Percentiles rank a stretch among this genome's conserved stretches.
These are phyloP conservation scores for Epistrophe eligans DNA, from an alignment of 2,888 invertebrate species.

Conservation along the genomic window DNA sequence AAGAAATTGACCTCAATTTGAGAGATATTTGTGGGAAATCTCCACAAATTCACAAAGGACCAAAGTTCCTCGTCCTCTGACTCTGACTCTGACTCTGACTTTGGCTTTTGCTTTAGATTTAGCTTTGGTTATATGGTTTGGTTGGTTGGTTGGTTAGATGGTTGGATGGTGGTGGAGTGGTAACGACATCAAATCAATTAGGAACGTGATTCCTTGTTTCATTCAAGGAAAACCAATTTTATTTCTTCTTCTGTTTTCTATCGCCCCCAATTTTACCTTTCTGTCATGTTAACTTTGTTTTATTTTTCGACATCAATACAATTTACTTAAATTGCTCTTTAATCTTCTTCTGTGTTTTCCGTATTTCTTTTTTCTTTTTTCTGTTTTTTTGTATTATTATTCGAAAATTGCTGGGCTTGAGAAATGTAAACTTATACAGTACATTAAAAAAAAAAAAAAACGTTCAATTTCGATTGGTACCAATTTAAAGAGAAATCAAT, in stretches of 20 bases:
- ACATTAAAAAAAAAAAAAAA: no score
- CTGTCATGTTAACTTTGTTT: slow-evolving; percentile 65
- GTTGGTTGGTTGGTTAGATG: not conserved
- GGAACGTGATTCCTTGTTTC: slow-evolving; percentile 64
- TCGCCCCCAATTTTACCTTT: slow-evolving; percentile 65
- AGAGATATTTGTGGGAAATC: slow-evolving; percentile 71
- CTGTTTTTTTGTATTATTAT: not conserved
- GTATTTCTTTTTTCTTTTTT: no score
- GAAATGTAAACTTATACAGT: not conserved
- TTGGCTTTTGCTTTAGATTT: slow-evolving; percentile 2
- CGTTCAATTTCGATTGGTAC: no score
- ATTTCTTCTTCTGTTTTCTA: slow-evolving; percentile 49
- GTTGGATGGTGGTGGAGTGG: slow-evolving; percentile 35
- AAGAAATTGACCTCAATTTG: slow-evolving; percentile 70
- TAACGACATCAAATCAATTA: slow-evolving; percentile 74
- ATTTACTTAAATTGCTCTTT: slow-evolving; percentile 67
- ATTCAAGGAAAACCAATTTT: slow-evolving; percentile 64
- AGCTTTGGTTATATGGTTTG: not conserved
- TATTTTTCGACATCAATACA: slow-evolving; percentile 65
- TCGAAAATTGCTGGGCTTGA: not conserved
- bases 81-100: not conserved
- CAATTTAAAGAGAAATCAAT: no score
- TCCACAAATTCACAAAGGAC: slow-evolving; percentile 70
- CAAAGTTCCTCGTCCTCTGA: slow-evolving; percentile 19
- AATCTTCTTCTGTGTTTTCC: slow-evolving; percentile 45